Percentiles rank a stretch among this genome's conserved stretches.
Conservation (phyloP, 2,797 vertebrate genomes). For the Miichthys miiuy region DNA sequence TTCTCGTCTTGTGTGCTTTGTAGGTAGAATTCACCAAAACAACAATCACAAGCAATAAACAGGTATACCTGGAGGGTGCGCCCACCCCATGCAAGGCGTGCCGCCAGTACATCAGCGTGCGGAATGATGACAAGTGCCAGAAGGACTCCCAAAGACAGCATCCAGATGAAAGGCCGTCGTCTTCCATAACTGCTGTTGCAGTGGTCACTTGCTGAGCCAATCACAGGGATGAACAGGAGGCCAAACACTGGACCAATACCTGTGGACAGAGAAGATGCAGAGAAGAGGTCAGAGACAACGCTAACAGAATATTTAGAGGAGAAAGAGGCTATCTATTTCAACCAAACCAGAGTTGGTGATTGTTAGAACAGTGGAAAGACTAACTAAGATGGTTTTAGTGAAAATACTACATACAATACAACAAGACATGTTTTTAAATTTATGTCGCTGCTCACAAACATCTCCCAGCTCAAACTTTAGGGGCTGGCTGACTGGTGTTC, state of each 20-base stretch:
- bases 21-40: not conserved
- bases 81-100: conserved; percentile 79
- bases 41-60: conserved; percentile 1
- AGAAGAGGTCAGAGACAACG: not conserved
- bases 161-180: conserved; percentile 88
- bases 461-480: no score
- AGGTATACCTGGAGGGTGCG: conserved; percentile 70
- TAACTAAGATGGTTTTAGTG: no score
- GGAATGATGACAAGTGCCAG: conserved; percentile 87
- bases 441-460: no score
- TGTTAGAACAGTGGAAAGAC: no score
- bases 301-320: not conserved
- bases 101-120: conserved; percentile 82
- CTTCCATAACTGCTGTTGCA: conserved; percentile 87
- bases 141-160: conserved; percentile 86
- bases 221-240: conserved; percentile 87
- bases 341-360: no score
- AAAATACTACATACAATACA: no score
- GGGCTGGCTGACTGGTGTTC: not conserved
- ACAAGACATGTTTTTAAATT: no score
- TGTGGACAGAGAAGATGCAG: conserved; percentile 48
- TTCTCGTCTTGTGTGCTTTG: not conserved
- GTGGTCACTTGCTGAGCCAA: conserved; percentile 89
- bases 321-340: not conserved
- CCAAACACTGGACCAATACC: conserved; percentile 88